These are phyloP conservation scores for Dryobotodes eremita DNA, from an alignment of 2,888 invertebrate genomes.

Conservation along the genomic window DNA sequence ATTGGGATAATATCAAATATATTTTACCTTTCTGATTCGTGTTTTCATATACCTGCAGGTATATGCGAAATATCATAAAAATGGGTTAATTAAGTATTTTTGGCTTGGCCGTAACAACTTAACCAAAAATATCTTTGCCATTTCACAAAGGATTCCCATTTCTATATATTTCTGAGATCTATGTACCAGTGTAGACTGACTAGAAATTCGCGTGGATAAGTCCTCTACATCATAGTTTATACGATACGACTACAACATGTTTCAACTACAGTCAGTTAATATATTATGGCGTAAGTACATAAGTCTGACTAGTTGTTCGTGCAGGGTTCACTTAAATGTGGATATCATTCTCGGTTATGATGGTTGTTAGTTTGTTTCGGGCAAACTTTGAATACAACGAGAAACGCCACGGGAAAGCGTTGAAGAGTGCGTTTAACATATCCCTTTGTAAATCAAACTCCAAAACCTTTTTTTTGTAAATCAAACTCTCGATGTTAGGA, in stretches of 20 bases:
- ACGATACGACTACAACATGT: constrained; percentile 18
- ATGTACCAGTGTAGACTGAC: background rate
- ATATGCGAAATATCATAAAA: background rate
- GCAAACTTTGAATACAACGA: constrained; percentile 19
- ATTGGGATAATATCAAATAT: constrained; percentile 36
- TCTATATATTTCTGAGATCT: background rate
- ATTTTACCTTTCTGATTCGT: constrained; percentile 19
- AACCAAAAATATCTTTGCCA: background rate
- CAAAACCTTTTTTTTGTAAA: too few relatives aligned
- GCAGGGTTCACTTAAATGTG: constrained; percentile 34
- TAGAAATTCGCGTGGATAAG: constrained; percentile 14
- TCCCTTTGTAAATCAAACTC: constrained; percentile 36
- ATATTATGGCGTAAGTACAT: constrained; percentile 29
- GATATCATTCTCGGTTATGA: constrained; percentile 19
- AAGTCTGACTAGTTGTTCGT: constrained; percentile 15
- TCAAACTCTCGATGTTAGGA: constrained; percentile 29
- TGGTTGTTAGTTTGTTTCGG: constrained; percentile 25
- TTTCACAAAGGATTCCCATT: background rate
- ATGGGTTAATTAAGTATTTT: background rate
- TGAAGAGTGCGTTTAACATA: constrained; percentile 28
- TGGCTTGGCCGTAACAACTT: background rate
- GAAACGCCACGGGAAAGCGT: constrained; percentile 21
- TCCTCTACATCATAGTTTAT: constrained; percentile 10
- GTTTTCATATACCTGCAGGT: constrained; percentile 1
- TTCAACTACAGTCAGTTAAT: constrained; percentile 31